Evolutionary conservation across 1,140 invertebrate species (phyloP), one percentile per base, ranked within the genome.

Genomic region (Trachymyrmex septentrionalis): DNA sequence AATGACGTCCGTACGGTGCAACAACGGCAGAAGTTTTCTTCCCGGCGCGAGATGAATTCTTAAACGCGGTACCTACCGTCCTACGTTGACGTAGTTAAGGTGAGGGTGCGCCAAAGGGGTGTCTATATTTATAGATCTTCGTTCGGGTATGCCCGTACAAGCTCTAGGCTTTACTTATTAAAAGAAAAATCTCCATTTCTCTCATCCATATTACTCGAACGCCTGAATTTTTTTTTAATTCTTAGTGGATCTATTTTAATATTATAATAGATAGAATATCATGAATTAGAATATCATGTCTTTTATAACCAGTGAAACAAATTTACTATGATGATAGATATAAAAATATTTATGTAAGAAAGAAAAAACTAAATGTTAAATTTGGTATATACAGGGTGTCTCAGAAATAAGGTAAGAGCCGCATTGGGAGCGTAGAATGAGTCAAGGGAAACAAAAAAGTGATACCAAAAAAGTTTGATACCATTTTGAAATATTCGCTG

Each of bases 11-110:
- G 55, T 27, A 27, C 55, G 55, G 53, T 50, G 55, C 27, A 84
- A 84, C 80, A 84, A 75, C 80, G 55, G 57, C 38, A 75, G 55
- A 84, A 84, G 69, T 84, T 84, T 84, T 75, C 80, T 84, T 84
- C 80, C 38, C 69, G 38, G 27, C 55, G 69, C 38, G 69, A 75
- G 80, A 84, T 84, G 80, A 84, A 84, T 84, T 84, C 80, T 84
- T 84, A 84, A 84, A 84, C 67, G 69, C 38, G 55, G 19, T 27
- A 73, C 24, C 24, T 21, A 38, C 24, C 69, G 34, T 71, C 57
- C 24, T 19, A 73, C 38, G 69, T 84, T 82, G 69, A 84, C 69
- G 69, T 38, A 63, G 80, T 61, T 9, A n/a, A 73, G 38, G 38
- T 38, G 67, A 73, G 69, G 24, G 53, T 73, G 80, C 80, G n/a